Evolutionary conservation across 2,797 vertebrate species (phyloP).

Genomic region (Coccyzus lansbergi): DNA sequence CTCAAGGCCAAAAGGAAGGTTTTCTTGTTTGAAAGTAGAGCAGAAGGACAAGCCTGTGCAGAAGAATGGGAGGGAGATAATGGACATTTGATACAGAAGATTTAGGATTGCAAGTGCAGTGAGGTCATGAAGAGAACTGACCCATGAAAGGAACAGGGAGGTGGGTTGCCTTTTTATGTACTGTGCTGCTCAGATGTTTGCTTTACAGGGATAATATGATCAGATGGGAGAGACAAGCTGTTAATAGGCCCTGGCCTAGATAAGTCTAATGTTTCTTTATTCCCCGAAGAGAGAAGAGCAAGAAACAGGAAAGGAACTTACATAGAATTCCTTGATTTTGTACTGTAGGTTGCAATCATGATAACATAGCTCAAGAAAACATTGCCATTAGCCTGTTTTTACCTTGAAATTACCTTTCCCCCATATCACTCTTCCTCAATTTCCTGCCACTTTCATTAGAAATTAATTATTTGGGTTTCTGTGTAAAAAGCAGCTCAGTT

Average conservation of each 20-base stretch:
- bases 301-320: background rate
- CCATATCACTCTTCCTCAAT: background rate
- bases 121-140: background rate
- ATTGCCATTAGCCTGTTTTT: background rate
- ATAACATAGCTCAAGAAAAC: background rate
- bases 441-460: background rate
- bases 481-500: background rate
- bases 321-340: background rate
- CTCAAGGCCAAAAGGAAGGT: background rate
- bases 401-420: background rate
- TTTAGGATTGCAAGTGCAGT: background rate
- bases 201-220: background rate
- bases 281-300: background rate
- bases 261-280: background rate
- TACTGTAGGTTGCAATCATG: background rate
- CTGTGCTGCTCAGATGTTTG: background rate
- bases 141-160: background rate
- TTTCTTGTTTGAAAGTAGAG: background rate
- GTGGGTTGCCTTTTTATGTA: background rate
- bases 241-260: conserved; percentile 4
- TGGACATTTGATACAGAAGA: background rate
- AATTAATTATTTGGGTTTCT: background rate
- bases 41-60: background rate
- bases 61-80: background rate
- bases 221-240: background rate